Evolutionary conservation across 2,888 invertebrate genomes (phyloP), one percentile per base, ranked within the genome.

Genomic region (Lamellibrachia satsuma): DNA sequence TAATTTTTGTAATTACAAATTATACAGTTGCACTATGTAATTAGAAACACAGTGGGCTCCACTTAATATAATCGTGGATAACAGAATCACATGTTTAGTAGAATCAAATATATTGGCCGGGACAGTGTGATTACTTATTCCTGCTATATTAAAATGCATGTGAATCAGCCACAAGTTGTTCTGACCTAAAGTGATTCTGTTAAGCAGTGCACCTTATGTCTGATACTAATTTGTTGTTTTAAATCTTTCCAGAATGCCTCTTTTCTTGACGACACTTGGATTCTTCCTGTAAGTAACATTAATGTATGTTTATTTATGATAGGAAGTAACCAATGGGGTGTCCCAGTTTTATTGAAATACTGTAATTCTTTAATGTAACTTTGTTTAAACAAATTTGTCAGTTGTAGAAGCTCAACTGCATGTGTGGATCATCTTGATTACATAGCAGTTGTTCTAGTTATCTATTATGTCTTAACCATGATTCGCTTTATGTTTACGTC

Each of bases 191-290:
- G 39, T 39, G 39, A 39, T 39, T 39, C 39, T 39, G 39, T 39
- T 39, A 39, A 39, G 39, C 39, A 39, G 39, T 39, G 39, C 39
- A 39, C 39, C 55, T 55, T 7, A 55, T 75, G 22, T 75, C 22
- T 75, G 75, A 75, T 22, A 22, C 75, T 75, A 75, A 22, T 22
- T 75, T 9, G 75, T 22, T 11, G 75, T 75, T 75, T 75, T 75
- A 6, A 55, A 75, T 75, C 6, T 92, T 94, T 94, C 95, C 97
- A 96, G 94, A 97, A 97, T 95, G 96, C 97, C 3, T 97, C 97
- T 93, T 97, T 98, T 95, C 95, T 98, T 94, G 97, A 98, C 95
- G 96, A 97, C 92, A 97, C 97, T 0, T 98, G 97, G 98, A 97
- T 97, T 92, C 95, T 97, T 92, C 97, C 97, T 51, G 97, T 96